These are phyloP conservation scores for Neosilurus mollespiculum DNA, from an alignment of 2,797 vertebrate genomes.

Conservation along the genomic window DNA sequence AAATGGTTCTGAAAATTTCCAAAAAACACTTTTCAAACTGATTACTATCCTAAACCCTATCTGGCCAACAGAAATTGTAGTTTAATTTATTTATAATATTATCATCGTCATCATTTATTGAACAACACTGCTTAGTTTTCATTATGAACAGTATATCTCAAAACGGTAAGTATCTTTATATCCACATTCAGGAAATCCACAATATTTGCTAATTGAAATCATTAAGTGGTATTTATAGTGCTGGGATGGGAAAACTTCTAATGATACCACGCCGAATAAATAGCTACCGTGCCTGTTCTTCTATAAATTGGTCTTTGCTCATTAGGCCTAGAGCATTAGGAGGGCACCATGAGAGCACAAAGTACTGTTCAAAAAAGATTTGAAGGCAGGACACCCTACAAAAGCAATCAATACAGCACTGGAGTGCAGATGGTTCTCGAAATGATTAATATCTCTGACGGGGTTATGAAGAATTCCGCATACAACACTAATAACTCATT, in stretches of 20 bases:
- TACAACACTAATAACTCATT: conserved; percentile 20
- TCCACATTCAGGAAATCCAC: background rate
- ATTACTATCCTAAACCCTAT: background rate
- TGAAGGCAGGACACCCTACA: conserved; percentile 36
- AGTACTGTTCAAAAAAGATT: conserved; percentile 25
- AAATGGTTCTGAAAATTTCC: background rate
- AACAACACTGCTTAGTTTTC: background rate
- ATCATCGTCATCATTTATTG: background rate
- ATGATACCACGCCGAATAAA: conserved; percentile 6
- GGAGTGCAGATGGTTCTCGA: conserved; percentile 16
- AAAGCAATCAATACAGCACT: conserved; percentile 47
- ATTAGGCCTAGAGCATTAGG: conserved; percentile 8
- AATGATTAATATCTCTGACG: conserved; percentile 30
- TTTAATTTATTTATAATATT: background rate
- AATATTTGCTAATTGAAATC: background rate
- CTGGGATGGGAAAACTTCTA: conserved; percentile 18
- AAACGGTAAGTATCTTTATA: background rate
- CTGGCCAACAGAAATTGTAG: background rate
- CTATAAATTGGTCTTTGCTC: conserved; percentile 2
- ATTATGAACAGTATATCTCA: too few relatives aligned
- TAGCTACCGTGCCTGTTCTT: background rate
- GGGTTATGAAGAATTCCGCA: conserved; percentile 6
- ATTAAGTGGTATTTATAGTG: conserved; percentile 1
- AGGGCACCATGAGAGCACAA: conserved; percentile 26
- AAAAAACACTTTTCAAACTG: background rate